Conservation (phyloP, 2,797 vertebrate genomes). For the Graptemys geographica region DNA sequence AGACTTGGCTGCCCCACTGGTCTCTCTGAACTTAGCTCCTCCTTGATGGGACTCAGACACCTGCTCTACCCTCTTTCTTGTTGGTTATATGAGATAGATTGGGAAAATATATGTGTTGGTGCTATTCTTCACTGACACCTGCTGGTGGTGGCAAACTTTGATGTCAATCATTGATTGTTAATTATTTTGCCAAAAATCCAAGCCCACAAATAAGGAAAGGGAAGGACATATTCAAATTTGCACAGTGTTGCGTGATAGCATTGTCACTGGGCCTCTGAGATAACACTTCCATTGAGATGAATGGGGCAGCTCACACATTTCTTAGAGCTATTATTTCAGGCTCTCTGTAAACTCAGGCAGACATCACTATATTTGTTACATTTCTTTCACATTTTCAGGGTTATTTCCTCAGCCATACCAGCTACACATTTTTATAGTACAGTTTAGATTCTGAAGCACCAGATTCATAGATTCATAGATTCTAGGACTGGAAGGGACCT, state of each 20-base stretch:
- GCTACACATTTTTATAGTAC: background rate
- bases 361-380: background rate
- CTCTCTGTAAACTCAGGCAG: background rate
- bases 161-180: background rate
- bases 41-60: background rate
- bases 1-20: background rate
- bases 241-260: background rate
- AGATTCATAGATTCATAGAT: background rate
- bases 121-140: background rate
- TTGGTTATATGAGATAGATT: background rate
- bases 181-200: too few relatives aligned
- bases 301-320: rapidly evolving
- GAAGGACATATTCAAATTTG: too few relatives aligned
- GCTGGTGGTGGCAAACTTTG: background rate
- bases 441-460: background rate
- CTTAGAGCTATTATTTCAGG: background rate
- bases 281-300: rapidly evolving
- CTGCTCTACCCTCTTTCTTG: background rate
- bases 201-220: too few relatives aligned
- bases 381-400: background rate
- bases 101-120: background rate
- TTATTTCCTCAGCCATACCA: background rate
- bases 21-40: background rate
- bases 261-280: background rate
- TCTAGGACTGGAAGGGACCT: too few relatives aligned